Conservation (phyloP, 2,113 vertebrate species). For the Amphiprion ocellaris region DNA sequence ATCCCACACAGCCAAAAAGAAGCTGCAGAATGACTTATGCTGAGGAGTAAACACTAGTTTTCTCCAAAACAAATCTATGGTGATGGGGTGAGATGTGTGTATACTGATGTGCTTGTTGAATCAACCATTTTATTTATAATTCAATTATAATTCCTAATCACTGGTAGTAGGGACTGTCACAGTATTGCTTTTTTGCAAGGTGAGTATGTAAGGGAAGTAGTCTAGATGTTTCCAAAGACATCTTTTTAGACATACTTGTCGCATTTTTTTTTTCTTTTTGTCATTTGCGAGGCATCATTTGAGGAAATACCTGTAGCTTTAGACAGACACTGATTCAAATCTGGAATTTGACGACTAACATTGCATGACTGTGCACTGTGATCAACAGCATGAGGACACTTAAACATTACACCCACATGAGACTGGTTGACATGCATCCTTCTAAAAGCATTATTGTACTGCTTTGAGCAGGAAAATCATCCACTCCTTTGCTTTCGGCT, state of each 20-base stretch:
- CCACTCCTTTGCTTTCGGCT: background rate
- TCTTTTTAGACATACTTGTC: background rate
- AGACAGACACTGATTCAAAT: background rate
- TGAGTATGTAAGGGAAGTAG: background rate
- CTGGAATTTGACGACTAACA: background rate
- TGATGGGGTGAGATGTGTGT: slow-evolving; percentile 8
- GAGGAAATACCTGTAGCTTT: background rate
- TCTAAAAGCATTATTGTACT: no score
- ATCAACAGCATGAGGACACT: background rate
- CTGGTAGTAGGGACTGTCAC: background rate
- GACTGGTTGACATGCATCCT: background rate
- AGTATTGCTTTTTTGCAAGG: background rate
- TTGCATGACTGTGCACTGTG: background rate
- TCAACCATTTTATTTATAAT: slow-evolving; percentile 12
- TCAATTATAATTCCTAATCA: slow-evolving; percentile 26
- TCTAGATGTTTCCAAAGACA: no score
- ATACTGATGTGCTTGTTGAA: slow-evolving; percentile 1
- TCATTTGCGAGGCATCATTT: background rate
- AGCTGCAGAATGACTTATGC: slow-evolving; percentile 45
- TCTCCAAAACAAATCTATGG: slow-evolving; percentile 24
- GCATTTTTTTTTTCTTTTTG: background rate
- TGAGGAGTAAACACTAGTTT: slow-evolving; percentile 4
- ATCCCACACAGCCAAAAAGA: slow-evolving; percentile 39
- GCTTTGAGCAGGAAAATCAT: background rate
- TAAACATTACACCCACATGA: no score